phyloP scores from a whole-genome alignment of 2,888 invertebrate genomes.

The Andricus quercusramuli region DNA sequence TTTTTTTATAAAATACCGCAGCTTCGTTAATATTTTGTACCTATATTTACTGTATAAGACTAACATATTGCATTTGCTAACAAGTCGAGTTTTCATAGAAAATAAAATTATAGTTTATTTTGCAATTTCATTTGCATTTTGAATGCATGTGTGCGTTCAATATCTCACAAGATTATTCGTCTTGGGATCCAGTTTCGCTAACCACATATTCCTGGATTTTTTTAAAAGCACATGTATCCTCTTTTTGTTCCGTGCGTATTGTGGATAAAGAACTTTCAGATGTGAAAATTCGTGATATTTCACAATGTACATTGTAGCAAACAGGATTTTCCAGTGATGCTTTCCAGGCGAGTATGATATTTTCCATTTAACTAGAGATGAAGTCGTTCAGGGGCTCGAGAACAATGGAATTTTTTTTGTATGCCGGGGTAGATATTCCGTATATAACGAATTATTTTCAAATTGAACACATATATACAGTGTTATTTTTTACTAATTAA shows the following conservation, averaged over 20 bases:
- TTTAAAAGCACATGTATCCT: neutral
- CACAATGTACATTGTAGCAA: neutral
- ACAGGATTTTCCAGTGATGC: neutral
- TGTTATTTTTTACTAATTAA: too few relatives aligned
- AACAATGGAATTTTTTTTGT: neutral
- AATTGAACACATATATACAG: neutral
- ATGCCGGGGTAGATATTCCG: neutral
- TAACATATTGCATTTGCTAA: too few relatives aligned
- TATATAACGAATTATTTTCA: neutral
- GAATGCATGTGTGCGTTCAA: too few relatives aligned
- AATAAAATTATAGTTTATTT: neutral
- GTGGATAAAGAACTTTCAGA: neutral
- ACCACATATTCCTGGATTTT: neutral
- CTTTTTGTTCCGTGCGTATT: neutral
- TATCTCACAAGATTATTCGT: too few relatives aligned
- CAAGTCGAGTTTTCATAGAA: too few relatives aligned
- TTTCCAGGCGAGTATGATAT: neutral
- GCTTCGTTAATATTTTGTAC: too few relatives aligned
- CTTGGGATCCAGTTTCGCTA: neutral
- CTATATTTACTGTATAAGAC: too few relatives aligned
- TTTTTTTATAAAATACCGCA: too few relatives aligned
- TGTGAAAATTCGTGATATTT: neutral
- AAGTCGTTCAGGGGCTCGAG: neutral
- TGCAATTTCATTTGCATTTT: neutral
- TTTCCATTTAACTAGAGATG: neutral